Base-by-base conservation (phyloP, 2,113 vertebrate species). In the Astatotilapia flaviijosephi region DNA sequence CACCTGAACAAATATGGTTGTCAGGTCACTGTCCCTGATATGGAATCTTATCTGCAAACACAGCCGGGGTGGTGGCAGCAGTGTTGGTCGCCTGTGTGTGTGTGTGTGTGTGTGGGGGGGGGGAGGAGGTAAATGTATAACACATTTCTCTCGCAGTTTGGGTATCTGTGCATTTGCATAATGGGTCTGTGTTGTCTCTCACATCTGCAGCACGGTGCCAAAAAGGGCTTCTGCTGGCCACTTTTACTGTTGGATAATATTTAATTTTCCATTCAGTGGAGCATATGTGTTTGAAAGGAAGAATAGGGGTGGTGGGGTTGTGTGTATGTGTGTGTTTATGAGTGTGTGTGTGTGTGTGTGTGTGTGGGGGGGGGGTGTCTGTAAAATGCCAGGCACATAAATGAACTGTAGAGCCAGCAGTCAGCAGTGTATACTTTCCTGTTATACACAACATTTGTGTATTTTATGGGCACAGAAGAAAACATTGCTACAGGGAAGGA, bases 201-300 rank as follows among this genome's bases (percentile, higher is more conserved):
- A 62, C 87, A 83, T 88, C 82, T 85, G 91, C 84, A 83, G 85
- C 77, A 47, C 35, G 12, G 54, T 55, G 83, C 37, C 49, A 47
- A 70, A 87, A 33, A 70, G 70, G 33, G 37, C 60, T 84, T 51
- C 88, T 84, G 51, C 83, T 89, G 84, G 28, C 35, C 53, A 37
- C 80, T 88, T 83, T 93, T 92, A 80, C 81, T 89, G 70, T 87
- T 92, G 91, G 87, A 87, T 86, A 89, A 95, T 94, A 85, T 94
- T 95, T 95, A 91, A 94, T 93, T 93, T 93, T 94, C 91, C 90
- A 77, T 85, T 86, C 60, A 70, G 19, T 60, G 79, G 49, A 55
- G 58, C 3, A 9, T 51, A 37, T 54, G 56, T 80, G 35, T 88
- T 87, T 80, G 73, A 77, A 51, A n/a, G 7, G 19, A 83, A 35